These are phyloP conservation scores for Metallyticus violacea DNA, from an alignment of 2,888 invertebrate genomes.

Conservation along the genomic window DNA sequence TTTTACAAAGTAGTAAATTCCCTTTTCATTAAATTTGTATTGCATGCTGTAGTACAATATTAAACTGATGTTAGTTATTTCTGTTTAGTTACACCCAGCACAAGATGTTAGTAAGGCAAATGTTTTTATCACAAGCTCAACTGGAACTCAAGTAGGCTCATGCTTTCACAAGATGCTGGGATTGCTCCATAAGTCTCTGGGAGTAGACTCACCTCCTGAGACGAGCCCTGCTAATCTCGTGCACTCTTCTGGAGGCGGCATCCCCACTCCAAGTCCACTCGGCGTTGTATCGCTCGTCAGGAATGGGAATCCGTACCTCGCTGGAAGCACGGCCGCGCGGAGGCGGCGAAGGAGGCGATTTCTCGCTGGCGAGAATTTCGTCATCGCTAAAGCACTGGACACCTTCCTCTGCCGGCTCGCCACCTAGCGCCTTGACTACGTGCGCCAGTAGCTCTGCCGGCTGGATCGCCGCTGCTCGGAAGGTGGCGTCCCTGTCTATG, in stretches of 20 bases:
- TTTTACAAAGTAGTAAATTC: too few relatives aligned
- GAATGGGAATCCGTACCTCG: conserved; percentile 50
- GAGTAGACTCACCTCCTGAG: conserved; percentile 27
- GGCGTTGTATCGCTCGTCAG: conserved; percentile 44
- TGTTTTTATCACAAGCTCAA: too few relatives aligned
- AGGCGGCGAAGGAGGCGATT: conserved; percentile 44
- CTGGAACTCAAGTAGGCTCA: too few relatives aligned
- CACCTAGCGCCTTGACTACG: conserved; percentile 72
- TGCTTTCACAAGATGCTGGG: neutral
- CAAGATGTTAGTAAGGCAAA: too few relatives aligned
- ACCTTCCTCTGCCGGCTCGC: conserved; percentile 36
- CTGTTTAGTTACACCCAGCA: too few relatives aligned
- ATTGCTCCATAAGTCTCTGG: neutral
- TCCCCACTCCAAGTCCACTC: conserved; percentile 70
- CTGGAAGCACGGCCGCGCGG: conserved; percentile 61
- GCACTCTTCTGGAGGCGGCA: conserved; percentile 57
- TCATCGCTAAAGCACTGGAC: conserved; percentile 70
- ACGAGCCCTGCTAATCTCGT: conserved; percentile 48
- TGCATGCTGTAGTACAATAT: too few relatives aligned
- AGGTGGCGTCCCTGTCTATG: conserved; percentile 76
- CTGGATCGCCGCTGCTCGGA: conserved; percentile 61
- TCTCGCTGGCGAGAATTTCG: conserved; percentile 70
- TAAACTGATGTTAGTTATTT: too few relatives aligned
- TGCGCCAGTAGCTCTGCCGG: conserved; percentile 73
- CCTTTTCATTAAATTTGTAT: too few relatives aligned